Base-by-base conservation (phyloP, 30 jellyfish, hydroid and myxozoan species). In the Morbakka virulenta region DNA sequence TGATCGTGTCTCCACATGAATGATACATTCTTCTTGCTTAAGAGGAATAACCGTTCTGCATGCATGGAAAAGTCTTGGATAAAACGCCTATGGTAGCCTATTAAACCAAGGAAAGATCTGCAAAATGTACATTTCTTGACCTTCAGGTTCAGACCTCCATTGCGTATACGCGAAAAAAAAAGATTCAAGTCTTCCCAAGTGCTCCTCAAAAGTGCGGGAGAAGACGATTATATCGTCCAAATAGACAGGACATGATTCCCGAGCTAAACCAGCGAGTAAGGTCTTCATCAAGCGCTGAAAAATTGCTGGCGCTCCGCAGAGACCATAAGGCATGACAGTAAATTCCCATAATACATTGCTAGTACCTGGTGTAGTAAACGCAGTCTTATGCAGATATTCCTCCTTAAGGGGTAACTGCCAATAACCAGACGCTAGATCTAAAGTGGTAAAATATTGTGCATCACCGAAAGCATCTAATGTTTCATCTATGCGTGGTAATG, bases 301-400 rank as follows among this genome's bases (percentile, higher is more conserved):
- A 4, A 87, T 36, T 9, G 80, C 68, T 2, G 89, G 89, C 22
- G 89, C 91, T n/a, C 70, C 61, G 29, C 76, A 36, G 77, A 81
- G 66, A 22, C 93, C 93, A 51, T 67, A 81, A 21, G 93, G 93
- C 80, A 81, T 68, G 52, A 69, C 86, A 0, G 57, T 31, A 61
- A 69, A 81, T 50, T 81, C 79, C 62, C 66, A 81, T 1, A 80
- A 29, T 2, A 64, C 86, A 12, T 14, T 35, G 29, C 6, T 20
- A 28, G 21, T 41, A 28, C 63, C 32, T 9, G 32, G 24, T 25
- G 35, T 28, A 31, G 66, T 13, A 50, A 81, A 81, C 0, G 93
- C 93, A 4, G 93, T 81, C 49, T 81, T 81, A n/a, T 21, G 64
- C 35, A 29, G 51, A 27, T 51, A 52, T 25, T 51, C 86, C 27